These are phyloP conservation scores for Odontothrips loti DNA, from an alignment of 2,888 invertebrate genomes.

Conservation along the genomic window DNA sequence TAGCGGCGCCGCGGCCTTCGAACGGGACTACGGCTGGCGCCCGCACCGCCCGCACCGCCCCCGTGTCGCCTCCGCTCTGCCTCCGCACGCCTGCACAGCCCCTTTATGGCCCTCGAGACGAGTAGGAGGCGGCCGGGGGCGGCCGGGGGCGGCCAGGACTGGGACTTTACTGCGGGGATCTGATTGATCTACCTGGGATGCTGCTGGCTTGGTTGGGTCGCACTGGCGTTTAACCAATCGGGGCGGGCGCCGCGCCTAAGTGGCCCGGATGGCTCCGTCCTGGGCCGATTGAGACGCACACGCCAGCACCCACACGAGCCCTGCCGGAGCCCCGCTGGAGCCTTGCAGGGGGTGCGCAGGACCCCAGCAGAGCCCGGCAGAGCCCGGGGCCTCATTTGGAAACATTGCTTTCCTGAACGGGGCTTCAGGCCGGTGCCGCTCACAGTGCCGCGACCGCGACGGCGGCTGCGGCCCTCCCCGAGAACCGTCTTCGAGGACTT, in stretches of 20 bases:
- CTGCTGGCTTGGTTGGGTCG: neutral
- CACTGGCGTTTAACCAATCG: conserved; percentile 4
- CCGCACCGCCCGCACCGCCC: too few relatives aligned
- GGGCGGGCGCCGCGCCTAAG: neutral
- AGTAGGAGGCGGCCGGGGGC: neutral
- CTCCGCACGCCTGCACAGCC: neutral
- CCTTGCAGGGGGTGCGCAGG: too few relatives aligned
- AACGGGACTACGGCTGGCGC: too few relatives aligned
- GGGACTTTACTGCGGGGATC: neutral
- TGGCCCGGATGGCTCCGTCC: neutral
- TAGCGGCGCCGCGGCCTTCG: neutral
- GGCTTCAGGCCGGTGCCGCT: neutral
- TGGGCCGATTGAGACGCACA: neutral
- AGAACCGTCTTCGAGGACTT: neutral
- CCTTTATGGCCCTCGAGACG: neutral
- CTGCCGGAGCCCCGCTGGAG: neutral
- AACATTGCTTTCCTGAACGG: conserved; percentile 22
- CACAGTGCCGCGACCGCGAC: neutral
- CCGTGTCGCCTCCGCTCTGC: neutral
- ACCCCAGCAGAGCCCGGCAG: neutral
- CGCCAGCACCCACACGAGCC: neutral
- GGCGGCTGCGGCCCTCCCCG: neutral
- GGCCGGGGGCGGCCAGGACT: neutral
- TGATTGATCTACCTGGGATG: neutral
- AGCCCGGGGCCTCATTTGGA: neutral